A percentile compares a stretch with the other conserved stretches of the same genome.
phyloP scores from a whole-genome alignment of 2,113 vertebrate species.

The Chaenogobius annularis region DNA sequence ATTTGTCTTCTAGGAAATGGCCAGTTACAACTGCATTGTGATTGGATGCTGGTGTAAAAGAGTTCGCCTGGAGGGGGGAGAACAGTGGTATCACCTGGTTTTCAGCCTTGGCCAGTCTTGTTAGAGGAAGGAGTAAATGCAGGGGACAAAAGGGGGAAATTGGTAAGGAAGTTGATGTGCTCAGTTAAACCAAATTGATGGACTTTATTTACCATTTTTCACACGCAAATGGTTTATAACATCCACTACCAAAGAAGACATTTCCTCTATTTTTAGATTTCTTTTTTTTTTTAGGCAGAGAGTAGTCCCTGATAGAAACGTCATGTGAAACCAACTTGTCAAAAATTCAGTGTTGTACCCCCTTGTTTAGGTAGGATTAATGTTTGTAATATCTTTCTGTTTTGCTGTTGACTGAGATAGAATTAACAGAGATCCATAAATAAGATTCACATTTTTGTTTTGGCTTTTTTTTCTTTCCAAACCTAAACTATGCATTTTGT shows the following conservation, averaged over 20 bases:
- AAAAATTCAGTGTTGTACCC: too few species aligned
- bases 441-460: too few species aligned
- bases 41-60: slow-evolving; percentile 51
- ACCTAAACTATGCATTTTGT: not conserved
- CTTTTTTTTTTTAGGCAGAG: too few species aligned
- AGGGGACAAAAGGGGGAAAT: slow-evolving; percentile 16
- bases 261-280: not conserved
- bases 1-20: slow-evolving; percentile 57
- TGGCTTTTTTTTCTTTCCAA: not conserved
- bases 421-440: too few species aligned
- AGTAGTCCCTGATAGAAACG: too few species aligned
- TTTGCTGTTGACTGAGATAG: too few species aligned
- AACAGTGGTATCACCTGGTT: slow-evolving; percentile 59
- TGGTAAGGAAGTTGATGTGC: slow-evolving; percentile 25
- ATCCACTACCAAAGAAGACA: not conserved
- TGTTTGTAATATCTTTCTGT: too few species aligned
- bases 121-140: slow-evolving; percentile 52
- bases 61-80: slow-evolving; percentile 32
- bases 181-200: slow-evolving; percentile 34
- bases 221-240: slow-evolving; percentile 33
- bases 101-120: slow-evolving; percentile 44
- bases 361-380: too few species aligned
- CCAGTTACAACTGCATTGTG: slow-evolving; percentile 54
- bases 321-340: too few species aligned
- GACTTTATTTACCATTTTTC: slow-evolving; percentile 6